Base-by-base conservation (phyloP, 2,888 invertebrate genomes). In the Schizotus pectinicornis region DNA sequence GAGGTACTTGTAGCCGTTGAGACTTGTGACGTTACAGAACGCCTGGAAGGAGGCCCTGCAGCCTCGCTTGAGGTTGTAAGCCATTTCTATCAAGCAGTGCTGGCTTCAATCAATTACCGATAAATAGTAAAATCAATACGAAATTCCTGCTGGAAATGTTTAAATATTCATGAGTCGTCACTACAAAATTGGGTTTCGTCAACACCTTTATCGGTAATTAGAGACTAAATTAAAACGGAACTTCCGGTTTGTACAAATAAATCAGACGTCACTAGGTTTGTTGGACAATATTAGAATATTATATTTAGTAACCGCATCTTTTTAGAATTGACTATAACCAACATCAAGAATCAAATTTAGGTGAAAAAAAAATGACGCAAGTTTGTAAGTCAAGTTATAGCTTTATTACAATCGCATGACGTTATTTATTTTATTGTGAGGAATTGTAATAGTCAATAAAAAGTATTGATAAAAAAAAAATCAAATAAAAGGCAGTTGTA, bases 1-100 rank as follows among this genome's bases (percentile, higher is more conserved):
- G 6, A 14, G 32, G 35, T 46, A 46, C 12, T 46, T 46, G n/a
- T 33, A 46, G 7, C 46, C 46, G 30, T 7, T 33, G 5, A 46
- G 11, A 11, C 33, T 33, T 6, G 46, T 46, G 7, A 12, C 3
- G 7, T 35, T 11, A 32, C 33, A 46, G 35, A 46, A 46, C 13
- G 1, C 30, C 14, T 34, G n/a, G 8, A 46, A 33, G 7, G 14
- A 12, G 6, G 6, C 32, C 1, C 8, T 7, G 9, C 32, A 46
- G 5, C 46, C 46, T 9, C 11, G 9, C 6, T 7, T 9, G 6
- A 32, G 32, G n/a, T 46, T n/a, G 34, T 9, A 46, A 12, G 32
- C 33, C 46, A 46, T 46, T 7, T 12, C 12, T 11, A 36, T 12
- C 6, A 36, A n/a, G n/a, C n/a, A n/a, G n/a, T n/a, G n/a, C n/a